Conservation (phyloP, 2,888 invertebrate genomes). For the Latrodectus hesperus region DNA sequence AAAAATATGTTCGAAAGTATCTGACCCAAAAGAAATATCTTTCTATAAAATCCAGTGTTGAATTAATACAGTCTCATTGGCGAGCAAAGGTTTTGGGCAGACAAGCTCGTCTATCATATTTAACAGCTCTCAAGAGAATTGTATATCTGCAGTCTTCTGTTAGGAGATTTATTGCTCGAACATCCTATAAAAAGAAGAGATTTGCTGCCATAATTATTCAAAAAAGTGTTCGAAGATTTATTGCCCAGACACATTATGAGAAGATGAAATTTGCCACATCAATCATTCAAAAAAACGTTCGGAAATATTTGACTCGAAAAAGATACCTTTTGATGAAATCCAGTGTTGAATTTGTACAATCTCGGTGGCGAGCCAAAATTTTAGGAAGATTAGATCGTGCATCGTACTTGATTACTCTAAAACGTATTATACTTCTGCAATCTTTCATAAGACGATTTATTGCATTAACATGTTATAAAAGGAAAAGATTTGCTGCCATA, state of each 20-base stretch:
- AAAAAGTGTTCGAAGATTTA: background rate
- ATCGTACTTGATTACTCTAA: background rate
- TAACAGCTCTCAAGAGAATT: background rate
- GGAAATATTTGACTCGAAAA: background rate
- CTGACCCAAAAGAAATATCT: background rate
- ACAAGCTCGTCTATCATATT: background rate
- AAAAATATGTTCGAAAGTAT: constrained; percentile 22
- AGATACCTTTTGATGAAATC: background rate
- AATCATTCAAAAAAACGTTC: background rate
- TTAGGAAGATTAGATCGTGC: background rate
- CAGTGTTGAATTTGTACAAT: background rate
- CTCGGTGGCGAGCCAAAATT: background rate
- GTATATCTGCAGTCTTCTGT: constrained; percentile 4
- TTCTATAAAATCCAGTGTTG: background rate
- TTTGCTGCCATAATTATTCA: constrained; percentile 4
- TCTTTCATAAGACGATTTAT: constrained; percentile 1
- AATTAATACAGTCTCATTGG: constrained; percentile 12
- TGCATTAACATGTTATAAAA: background rate
- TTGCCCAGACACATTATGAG: background rate
- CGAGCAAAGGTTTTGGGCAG: background rate
- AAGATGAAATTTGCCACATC: background rate
- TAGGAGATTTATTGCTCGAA: constrained; percentile 1
- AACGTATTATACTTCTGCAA: constrained; percentile 5
- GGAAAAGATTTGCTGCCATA: background rate
- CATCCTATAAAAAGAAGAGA: background rate